Percentiles rank a stretch among this genome's conserved stretches.
phyloP scores from a whole-genome alignment of 2,113 vertebrate genomes.

The Lutjanus erythropterus region DNA sequence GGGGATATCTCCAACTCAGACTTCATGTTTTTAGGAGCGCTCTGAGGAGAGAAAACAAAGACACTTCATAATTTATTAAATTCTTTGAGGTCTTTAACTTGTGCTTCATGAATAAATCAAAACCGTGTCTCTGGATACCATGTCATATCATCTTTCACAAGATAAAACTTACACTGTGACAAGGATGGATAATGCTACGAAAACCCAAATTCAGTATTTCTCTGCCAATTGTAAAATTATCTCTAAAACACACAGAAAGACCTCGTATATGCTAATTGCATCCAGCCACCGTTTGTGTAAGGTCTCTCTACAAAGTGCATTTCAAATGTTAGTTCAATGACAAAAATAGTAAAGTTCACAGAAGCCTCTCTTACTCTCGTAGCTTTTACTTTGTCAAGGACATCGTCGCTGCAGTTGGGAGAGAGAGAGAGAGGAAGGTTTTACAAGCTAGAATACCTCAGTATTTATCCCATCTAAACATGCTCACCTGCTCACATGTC shows the following conservation, averaged over 20 bases:
- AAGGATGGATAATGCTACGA: conserved; percentile 55
- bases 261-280: conserved; percentile 26
- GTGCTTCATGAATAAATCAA: conserved; percentile 80
- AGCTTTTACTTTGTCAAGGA: conserved; percentile 51
- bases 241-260: conserved; percentile 34
- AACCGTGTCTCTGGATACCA: conserved; percentile 71
- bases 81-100: conserved; percentile 79
- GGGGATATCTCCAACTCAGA: conserved; percentile 70
- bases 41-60: conserved; percentile 75
- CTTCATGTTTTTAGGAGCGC: conserved; percentile 70
- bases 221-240: conserved; percentile 25
- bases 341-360: conserved; percentile 24
- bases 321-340: conserved; percentile 45
- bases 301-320: conserved; percentile 36
- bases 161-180: conserved; percentile 70
- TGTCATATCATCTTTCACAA: conserved; percentile 73
- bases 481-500: background rate
- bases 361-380: conserved; percentile 14
- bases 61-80: conserved; percentile 77
- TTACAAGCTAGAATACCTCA: background rate
- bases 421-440: background rate
- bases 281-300: conserved; percentile 27
- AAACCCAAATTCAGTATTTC: conserved; percentile 49
- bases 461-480: background rate
- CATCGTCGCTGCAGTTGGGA: background rate